Percentiles rank a stretch among this genome's conserved stretches.
Conservation (phyloP, 2,113 vertebrate species). For the Ophthalmotilapia sp. region DNA sequence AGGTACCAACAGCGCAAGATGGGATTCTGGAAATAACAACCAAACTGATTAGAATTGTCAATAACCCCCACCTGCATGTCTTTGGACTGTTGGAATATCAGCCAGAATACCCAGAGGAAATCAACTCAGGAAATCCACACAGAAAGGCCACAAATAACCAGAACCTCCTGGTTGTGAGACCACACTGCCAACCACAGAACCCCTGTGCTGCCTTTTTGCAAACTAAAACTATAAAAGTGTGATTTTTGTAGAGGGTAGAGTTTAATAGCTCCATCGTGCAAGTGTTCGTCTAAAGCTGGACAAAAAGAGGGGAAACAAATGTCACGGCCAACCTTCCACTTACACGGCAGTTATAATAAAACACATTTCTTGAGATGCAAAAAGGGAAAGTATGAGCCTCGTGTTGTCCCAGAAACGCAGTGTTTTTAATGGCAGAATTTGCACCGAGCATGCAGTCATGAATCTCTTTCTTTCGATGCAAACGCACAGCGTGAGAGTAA, state of each 20-base stretch:
- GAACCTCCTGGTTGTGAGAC: background rate
- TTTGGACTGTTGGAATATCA: background rate
- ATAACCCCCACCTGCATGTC: accelerated
- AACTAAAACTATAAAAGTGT: background rate
- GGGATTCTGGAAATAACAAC: background rate
- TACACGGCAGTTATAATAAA: background rate
- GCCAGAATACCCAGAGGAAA: background rate
- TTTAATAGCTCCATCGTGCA: background rate
- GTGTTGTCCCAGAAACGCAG: background rate
- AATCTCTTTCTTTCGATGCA: background rate
- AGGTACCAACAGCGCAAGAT: background rate
- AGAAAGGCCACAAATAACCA: background rate
- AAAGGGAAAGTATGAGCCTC: background rate
- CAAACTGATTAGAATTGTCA: background rate
- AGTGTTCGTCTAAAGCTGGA: background rate
- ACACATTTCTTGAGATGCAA: background rate
- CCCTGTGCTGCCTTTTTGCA: background rate
- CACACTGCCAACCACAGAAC: background rate
- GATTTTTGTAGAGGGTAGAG: background rate
- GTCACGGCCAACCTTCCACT: background rate
- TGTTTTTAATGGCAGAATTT: background rate
- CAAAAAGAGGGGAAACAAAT: background rate
- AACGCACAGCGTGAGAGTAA: constrained; percentile 13
- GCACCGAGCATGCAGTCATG: background rate
- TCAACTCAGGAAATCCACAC: background rate